Base-by-base conservation (phyloP, 2,888 invertebrate genomes). In the Microctonus aethiopoides region DNA sequence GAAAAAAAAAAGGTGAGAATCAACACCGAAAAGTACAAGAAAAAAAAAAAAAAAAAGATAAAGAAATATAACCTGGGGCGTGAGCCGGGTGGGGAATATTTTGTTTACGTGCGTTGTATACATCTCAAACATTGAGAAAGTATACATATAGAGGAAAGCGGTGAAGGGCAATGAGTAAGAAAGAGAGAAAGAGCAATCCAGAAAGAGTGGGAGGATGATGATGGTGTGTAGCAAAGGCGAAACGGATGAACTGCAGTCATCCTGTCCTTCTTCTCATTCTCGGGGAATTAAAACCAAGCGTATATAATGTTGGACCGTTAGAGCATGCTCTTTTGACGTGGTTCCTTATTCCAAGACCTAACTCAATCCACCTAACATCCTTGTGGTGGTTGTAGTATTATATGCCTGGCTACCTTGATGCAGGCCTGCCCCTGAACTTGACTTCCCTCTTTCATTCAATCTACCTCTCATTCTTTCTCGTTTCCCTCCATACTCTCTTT, bases 371-470 rank as follows among this genome's bases (percentile, higher is more conserved):
- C 76, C 72, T 70, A 70, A 71, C 68, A 34, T 68, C 71, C 70
- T 71, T 72, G 70, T 57, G 64, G 56, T 60, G 56, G 32, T 68
- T 60, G 57, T 68, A 66, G 74, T 75, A 77, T 75, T 80, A 79
- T 80, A 79, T 16, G 46, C 46, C 46, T n/a, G n/a, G 46, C 46
- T 46, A 46, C 77, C 79, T 79, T 77, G 76, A 20, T 57, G 57
- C 57, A 57, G 57, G 57, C 57, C 13, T 83, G 85, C 81, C 85
- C 85, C 83, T 86, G 85, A 85, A 86, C 85, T 86, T 86, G 85
- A 78, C 70, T 61, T 72, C 62, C 62, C 68, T 72, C 68, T 66
- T 29, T 54, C n/a, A 39, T 36, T 59, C 39, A 7, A n/a, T 46
- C 46, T 46, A 7, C 16, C 46, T 10, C 24, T 22, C 34, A 52